These are phyloP conservation scores for Thymallus thymallus DNA, from an alignment of 2,113 vertebrate genomes.

Conservation along the genomic window DNA sequence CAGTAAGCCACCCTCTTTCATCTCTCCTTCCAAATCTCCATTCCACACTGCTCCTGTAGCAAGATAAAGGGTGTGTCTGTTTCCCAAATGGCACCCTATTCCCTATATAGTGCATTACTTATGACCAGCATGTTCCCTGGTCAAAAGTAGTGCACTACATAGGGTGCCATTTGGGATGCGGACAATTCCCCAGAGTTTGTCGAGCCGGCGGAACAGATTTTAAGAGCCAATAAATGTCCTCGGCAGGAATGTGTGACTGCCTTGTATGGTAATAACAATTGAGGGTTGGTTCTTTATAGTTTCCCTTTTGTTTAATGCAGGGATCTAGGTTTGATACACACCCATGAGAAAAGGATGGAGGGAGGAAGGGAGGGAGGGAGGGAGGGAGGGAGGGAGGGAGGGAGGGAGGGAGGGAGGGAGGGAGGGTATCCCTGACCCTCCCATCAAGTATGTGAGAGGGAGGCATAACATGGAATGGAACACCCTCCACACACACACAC, in stretches of 20 bases:
- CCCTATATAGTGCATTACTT: no score
- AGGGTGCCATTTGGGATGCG: no score
- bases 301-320: background rate
- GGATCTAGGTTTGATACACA: background rate
- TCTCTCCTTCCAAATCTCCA: constrained; percentile 2
- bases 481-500: background rate
- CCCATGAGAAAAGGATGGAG: constrained; percentile 16
- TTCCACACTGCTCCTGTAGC: background rate
- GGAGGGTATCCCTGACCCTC: constrained; percentile 4
- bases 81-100: no score
- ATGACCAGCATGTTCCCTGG: no score
- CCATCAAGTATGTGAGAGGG: background rate
- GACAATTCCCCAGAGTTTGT: constrained; percentile 66
- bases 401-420: background rate
- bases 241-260: constrained; percentile 73
- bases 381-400: background rate
- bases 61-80: background rate
- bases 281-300: constrained; percentile 44
- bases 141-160: no score
- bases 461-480: background rate
- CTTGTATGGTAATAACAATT: constrained; percentile 81
- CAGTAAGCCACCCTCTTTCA: constrained; percentile 11
- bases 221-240: constrained; percentile 77
- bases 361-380: background rate
- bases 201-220: constrained; percentile 63